These are phyloP conservation scores for Drosophila emarginata DNA, from an alignment of 2,888 invertebrate species.

Conservation along the genomic window DNA sequence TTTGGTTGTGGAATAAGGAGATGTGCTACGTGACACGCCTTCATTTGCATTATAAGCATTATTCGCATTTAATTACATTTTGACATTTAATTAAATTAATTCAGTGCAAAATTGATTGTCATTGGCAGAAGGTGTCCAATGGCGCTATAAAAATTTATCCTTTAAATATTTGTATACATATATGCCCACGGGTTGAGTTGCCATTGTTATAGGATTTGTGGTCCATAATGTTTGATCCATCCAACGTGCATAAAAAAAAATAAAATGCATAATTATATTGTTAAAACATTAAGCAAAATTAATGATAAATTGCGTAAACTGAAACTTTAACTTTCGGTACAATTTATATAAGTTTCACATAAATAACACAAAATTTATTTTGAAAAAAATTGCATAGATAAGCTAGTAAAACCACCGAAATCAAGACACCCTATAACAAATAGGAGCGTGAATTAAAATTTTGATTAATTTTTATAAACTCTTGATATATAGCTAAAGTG, in stretches of 20 bases:
- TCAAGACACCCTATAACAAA: not conserved
- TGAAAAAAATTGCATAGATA: not conserved
- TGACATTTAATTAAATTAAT: conserved; percentile 77
- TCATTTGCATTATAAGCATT: conserved; percentile 65
- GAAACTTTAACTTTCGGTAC: not conserved
- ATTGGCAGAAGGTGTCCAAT: conserved; percentile 47
- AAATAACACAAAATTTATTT: not conserved
- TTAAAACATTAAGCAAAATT: conserved; percentile 4
- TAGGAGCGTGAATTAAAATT: too few relatives aligned
- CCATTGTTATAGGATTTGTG: conserved; percentile 10
- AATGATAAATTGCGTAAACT: not conserved
- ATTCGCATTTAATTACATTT: conserved; percentile 74
- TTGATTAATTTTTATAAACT: too few relatives aligned
- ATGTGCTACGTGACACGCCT: conserved; percentile 51
- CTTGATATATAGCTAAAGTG: too few relatives aligned
- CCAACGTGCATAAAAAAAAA: not conserved
- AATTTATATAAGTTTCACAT: not conserved
- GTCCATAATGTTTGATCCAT: conserved; percentile 6
- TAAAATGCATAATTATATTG: conserved; percentile 2
- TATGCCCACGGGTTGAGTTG: not conserved
- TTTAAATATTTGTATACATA: not conserved
- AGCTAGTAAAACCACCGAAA: not conserved
- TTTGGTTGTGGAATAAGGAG: not conserved
- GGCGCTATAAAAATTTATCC: conserved; percentile 29
- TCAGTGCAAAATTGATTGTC: conserved; percentile 67